Conservation (phyloP, 2,888 invertebrate genomes). For the Phytoseiulus persimilis region DNA sequence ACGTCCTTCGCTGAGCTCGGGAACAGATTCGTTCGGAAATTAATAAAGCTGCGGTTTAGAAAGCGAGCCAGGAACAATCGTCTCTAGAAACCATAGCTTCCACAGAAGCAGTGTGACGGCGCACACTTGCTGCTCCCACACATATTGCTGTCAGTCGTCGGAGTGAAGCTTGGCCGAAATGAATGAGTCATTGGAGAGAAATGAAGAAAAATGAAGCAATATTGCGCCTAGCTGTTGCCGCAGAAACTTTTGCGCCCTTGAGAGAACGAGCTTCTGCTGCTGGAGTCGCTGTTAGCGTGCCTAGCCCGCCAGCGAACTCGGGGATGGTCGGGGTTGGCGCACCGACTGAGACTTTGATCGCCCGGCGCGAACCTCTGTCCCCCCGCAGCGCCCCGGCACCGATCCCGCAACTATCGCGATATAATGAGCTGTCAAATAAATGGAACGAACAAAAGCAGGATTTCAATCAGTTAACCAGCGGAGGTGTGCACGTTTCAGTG, state of each 20-base stretch:
- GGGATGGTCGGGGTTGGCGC: neutral
- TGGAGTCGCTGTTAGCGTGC: neutral
- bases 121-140: neutral
- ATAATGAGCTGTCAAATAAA: neutral
- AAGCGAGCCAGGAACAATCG: neutral
- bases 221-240: neutral
- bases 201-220: constrained; percentile 5
- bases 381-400: neutral
- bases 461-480: neutral
- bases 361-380: too few relatives aligned
- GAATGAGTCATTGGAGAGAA: neutral
- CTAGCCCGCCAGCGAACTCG: neutral
- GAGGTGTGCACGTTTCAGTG: neutral
- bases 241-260: constrained; percentile 5
- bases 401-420: neutral
- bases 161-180: neutral
- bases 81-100: neutral
- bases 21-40: neutral
- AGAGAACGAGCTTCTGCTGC: neutral
- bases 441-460: neutral
- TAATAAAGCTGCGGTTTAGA: neutral
- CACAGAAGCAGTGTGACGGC: neutral
- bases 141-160: neutral
- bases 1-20: neutral
- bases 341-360: neutral